Conservation (phyloP, 2,113 vertebrate species). For the Panthera tigris region DNA sequence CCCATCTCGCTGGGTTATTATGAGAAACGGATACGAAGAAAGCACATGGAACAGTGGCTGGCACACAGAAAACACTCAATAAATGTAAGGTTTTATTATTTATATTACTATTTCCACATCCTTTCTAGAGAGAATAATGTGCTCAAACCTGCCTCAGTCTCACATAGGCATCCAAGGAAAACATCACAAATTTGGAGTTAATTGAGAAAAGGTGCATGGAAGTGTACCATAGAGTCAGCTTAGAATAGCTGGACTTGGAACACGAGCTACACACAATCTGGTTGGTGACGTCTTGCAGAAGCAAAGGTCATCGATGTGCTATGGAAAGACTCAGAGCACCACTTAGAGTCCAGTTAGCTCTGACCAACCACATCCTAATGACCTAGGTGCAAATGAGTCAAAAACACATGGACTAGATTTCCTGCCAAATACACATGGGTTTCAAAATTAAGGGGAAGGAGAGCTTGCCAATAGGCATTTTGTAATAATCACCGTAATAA, state of each 20-base stretch:
- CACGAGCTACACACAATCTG: not conserved
- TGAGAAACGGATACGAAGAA: not conserved
- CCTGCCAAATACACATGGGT: constrained; percentile 62
- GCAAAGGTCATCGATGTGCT: not conserved
- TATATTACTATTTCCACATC: not conserved
- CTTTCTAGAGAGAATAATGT: not conserved
- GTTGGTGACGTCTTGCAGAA: constrained; percentile 26
- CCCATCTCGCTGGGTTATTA: not conserved
- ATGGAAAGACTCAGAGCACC: not conserved
- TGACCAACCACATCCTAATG: constrained; percentile 49
- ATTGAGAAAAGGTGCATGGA: constrained; percentile 22
- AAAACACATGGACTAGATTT: constrained; percentile 76
- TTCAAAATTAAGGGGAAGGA: constrained; percentile 71
- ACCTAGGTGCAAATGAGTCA: constrained; percentile 57
- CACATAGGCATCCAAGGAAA: constrained; percentile 40
- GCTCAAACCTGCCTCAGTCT: not conserved
- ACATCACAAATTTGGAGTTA: not conserved
- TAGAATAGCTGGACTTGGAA: not conserved
- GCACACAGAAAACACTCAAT: not conserved
- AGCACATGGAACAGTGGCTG: not conserved
- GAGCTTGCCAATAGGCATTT: constrained; percentile 67
- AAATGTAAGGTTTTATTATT: not conserved
- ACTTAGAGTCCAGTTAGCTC: constrained; percentile 9
- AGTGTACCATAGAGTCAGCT: not conserved
- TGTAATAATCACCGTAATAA: constrained; percentile 65